Evolutionary conservation across 1,140 invertebrate genomes (phyloP), one percentile per base, ranked within the genome.

Genomic region (Venturia canescens): DNA sequence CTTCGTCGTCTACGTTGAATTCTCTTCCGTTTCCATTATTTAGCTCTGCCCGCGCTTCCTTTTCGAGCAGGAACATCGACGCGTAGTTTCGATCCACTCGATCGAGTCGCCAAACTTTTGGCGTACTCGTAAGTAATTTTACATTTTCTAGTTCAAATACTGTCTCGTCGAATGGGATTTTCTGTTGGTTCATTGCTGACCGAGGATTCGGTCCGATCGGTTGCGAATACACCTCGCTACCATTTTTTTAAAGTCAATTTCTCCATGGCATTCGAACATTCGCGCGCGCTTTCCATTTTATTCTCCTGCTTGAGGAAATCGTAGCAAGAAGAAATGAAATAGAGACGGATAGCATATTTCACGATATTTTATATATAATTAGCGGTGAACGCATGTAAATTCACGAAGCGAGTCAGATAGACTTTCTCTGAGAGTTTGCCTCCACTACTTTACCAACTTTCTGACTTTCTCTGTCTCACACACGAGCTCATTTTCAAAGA

Each of bases 401-500:
- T 72, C 70, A 50, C n/a, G 38, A 18, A 13, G 23, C 1, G 50
- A 18, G 3, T 48, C 70, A 21, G 38, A 23, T 13, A 44, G 38
- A n/a, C 23, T 66, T 26, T 7, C 7, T 11, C 63, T 0, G 23
- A 66, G 63, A 66, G 63, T 66, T 66, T 66, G 23, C 23, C 63
- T 66, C 26, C 29, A 66, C 63, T 26, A 29, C 63, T 66, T 66
- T 26, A 29, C 1, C 63, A 27, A 66, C 63, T 29, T n/a, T 29
- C 27, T 11, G 16, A n/a, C 57, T 60, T 21, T 6, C 57, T 60
- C 57, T 60, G 16, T 60, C 21, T 38, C 67, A 6, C 34, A n/a
- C 34, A 27, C 72, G 21, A 26, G 48, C 72, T 75, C 72, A 75
- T 75, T 75, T 75, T 18, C 72, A 57, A 31, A 75, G 72, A 75